These are phyloP conservation scores for Nycteola revayana DNA, from an alignment of 2,888 invertebrate genomes.

Conservation along the genomic window DNA sequence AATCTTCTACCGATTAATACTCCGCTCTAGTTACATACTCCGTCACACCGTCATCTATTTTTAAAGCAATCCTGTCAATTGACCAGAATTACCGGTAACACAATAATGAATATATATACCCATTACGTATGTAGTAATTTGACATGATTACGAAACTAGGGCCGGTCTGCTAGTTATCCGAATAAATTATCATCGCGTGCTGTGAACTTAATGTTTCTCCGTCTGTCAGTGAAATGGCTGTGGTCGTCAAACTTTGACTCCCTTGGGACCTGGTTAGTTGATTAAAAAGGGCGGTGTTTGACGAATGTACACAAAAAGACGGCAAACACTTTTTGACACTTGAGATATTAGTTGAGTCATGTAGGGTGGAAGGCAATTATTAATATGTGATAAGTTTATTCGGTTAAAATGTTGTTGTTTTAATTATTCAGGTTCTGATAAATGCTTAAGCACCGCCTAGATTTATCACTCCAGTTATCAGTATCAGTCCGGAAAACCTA, in stretches of 20 bases:
- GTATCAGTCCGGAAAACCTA: too few relatives aligned
- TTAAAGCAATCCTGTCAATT: conserved; percentile 6
- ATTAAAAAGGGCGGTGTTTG: conserved; percentile 17
- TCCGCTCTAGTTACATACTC: too few relatives aligned
- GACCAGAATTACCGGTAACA: conserved; percentile 17
- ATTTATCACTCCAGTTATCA: too few relatives aligned
- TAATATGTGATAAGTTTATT: too few relatives aligned
- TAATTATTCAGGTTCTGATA: too few relatives aligned
- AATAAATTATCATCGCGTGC: conserved; percentile 41
- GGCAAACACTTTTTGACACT: too few relatives aligned
- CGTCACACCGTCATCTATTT: too few relatives aligned
- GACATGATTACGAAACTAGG: conserved; percentile 31
- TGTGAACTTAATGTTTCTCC: conserved; percentile 19
- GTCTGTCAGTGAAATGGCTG: conserved; percentile 8
- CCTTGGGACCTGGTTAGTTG: conserved; percentile 10
- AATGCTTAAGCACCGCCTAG: too few relatives aligned
- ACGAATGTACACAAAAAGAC: not conserved
- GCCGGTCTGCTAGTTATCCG: conserved; percentile 22
- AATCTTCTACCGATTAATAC: too few relatives aligned
- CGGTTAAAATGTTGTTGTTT: too few relatives aligned
- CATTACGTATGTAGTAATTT: conserved; percentile 29
- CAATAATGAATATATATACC: conserved; percentile 27
- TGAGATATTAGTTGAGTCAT: conserved; percentile 11
- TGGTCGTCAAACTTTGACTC: conserved; percentile 5
- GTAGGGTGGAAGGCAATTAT: not conserved